Base-by-base conservation (phyloP, 2,888 invertebrate genomes). In the Drosophila fungiperda region DNA sequence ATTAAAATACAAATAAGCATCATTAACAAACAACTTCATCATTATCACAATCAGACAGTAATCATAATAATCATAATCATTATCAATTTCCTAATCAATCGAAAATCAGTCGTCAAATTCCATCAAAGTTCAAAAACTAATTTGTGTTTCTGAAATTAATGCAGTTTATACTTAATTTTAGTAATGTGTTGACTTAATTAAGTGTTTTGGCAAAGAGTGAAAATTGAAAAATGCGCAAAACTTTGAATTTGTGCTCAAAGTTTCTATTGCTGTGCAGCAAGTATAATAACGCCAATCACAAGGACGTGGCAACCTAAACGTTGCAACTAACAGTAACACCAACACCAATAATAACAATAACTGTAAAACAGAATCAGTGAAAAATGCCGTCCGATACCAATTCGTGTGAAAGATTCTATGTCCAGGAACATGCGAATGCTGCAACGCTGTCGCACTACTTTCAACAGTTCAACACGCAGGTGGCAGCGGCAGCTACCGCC, bases 381-480 rank as follows among this genome's bases (percentile, higher is more conserved):
- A 50, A 42, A 52, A 90, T 90, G 90, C 79, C 90, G 48, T 76
- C 91, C 52, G 86, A 91, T 45, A 75, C 91, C 17, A 72, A 86
- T 17, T 82, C 92, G n/a, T 92, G 92, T 72, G 87, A 82, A 70
- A 89, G 91, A 62, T 93, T 92, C 83, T 93, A 91, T 65, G 73
- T 70, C 36, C 90, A 90, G 77, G 93, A 93, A 73, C 92, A 92
- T 57, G 87, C 90, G 20, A 92, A 81, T 73, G 78, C 85, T 76
- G 78, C 85, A 15, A 85, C 88, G 26, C 48, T 93, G 59, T 90
- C 91, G 76, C 92, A 92, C 75, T 92, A 92, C 68, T 91, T 92
- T 59, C 92, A 92, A 62, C 91, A 92, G 12, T 80, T 92, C 36
- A 92, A 91, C 69, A 90, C 92, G 9, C 89, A 89, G 29, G 83